phyloP scores from a whole-genome alignment of 2,797 vertebrate genomes.

The Periophthalmus magnuspinnatus region DNA sequence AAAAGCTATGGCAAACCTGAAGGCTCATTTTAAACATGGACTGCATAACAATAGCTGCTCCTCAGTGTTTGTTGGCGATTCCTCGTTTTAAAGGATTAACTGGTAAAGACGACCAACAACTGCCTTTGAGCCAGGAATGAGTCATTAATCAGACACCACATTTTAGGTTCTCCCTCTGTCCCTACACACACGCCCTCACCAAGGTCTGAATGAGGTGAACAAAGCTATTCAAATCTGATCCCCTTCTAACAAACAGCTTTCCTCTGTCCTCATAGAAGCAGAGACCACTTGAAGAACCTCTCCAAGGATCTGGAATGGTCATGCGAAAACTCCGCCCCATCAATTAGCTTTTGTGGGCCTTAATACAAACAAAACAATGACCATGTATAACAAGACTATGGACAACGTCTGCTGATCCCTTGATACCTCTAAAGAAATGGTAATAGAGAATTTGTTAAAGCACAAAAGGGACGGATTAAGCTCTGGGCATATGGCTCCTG shows the following conservation, averaged over 20 bases:
- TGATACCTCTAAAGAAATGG: constrained; percentile 71
- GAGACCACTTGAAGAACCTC: constrained; percentile 74
- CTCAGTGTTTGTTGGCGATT: constrained; percentile 67
- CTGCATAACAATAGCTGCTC: constrained; percentile 60
- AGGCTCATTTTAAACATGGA: constrained; percentile 46
- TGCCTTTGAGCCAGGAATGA: constrained; percentile 78
- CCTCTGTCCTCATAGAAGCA: constrained; percentile 66
- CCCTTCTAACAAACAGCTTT: constrained; percentile 74
- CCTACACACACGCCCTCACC: constrained; percentile 61
- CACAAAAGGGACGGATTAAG: constrained; percentile 58
- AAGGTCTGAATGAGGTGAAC: constrained; percentile 68
- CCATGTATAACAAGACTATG: constrained; percentile 67
- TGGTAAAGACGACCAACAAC: constrained; percentile 78
- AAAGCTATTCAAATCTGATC: constrained; percentile 73
- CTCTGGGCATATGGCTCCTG: constrained; percentile 51
- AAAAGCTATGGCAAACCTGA: constrained; percentile 46
- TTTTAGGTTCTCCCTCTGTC: constrained; percentile 58
- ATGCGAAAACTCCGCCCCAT: constrained; percentile 63
- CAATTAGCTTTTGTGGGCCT: constrained; percentile 72
- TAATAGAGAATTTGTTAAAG: constrained; percentile 58
- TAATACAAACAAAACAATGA: constrained; percentile 77
- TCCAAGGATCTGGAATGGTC: constrained; percentile 63
- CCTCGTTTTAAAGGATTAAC: constrained; percentile 76
- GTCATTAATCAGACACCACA: constrained; percentile 72
- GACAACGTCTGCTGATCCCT: constrained; percentile 64